Percentiles rank a stretch among this genome's conserved stretches.
Conservation (phyloP, 37 sponge, comb jelly and placozoan genomes). For the Spongilla lacustris region DNA sequence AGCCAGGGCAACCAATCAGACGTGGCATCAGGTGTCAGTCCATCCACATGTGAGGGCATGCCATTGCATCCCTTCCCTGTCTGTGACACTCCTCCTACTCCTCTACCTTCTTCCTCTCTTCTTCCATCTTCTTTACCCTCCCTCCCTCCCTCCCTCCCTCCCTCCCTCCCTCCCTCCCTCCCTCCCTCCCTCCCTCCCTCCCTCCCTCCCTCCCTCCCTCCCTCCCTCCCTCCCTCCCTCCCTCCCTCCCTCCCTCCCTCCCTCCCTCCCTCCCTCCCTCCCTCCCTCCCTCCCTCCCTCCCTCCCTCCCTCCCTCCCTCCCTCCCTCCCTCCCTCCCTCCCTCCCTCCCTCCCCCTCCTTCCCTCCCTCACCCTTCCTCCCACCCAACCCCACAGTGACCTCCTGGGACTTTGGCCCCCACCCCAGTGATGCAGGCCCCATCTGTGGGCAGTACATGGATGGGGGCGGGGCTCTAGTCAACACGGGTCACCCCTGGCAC, state of each 20-base stretch:
- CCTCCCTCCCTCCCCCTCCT: not conserved
- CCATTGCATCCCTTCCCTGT: not conserved
- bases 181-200: not conserved
- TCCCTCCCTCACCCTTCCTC: not conserved
- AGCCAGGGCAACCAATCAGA: not conserved
- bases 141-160: not conserved
- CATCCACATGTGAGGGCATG: not conserved
- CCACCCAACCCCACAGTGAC: not conserved
- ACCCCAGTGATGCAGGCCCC: constrained; percentile 48
- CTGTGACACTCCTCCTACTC: not conserved
- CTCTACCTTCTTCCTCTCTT: not conserved
- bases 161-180: not conserved
- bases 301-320: not conserved
- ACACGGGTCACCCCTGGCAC: constrained; percentile 70
- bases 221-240: not conserved
- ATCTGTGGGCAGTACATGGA: constrained; percentile 45
- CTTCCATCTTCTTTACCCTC: constrained; percentile 16
- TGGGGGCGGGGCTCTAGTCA: constrained; percentile 30
- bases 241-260: not conserved
- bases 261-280: not conserved
- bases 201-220: not conserved
- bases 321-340: not conserved
- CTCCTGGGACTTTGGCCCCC: constrained; percentile 54
- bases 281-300: not conserved
- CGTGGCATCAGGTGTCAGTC: constrained; percentile 2